A percentile compares a stretch with the other conserved stretches of the same genome.
Evolutionary conservation across 1,140 invertebrate species (phyloP).

Genomic region (Ceratina australensis): DNA sequence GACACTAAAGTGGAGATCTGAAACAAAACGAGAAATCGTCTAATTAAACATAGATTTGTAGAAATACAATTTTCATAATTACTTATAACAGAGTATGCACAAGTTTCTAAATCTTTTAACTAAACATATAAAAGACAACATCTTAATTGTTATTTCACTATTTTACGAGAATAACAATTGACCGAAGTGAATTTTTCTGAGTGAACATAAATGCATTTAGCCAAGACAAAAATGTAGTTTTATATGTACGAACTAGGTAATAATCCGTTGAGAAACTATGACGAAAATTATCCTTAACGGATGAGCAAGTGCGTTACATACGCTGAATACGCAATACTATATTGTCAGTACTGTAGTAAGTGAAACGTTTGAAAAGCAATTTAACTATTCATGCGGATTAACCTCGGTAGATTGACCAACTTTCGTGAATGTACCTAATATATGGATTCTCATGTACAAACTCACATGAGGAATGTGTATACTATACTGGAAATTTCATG

Average conservation of each 20-base stretch:
- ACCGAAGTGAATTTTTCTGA: no score
- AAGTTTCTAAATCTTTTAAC: no score
- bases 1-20: constrained; percentile 95
- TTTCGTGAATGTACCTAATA: not conserved
- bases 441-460: not conserved
- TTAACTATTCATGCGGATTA: constrained; percentile 7
- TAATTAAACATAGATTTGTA: not conserved
- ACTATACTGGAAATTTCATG: not conserved
- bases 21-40: constrained; percentile 69
- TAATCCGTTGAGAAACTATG: not conserved
- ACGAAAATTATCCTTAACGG: constrained; percentile 5
- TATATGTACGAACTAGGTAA: no score
- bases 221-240: no score
- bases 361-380: constrained; percentile 16
- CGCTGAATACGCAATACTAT: not conserved
- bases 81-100: no score
- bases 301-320: not conserved
- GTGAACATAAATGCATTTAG: no score
- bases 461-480: not conserved
- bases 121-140: no score
- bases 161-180: no score
- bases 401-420: not conserved
- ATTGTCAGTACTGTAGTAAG: not conserved
- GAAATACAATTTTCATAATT: not conserved
- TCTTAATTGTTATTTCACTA: no score